phyloP scores from a whole-genome alignment of 2,797 vertebrate genomes.

The Phoebastria nigripes region DNA sequence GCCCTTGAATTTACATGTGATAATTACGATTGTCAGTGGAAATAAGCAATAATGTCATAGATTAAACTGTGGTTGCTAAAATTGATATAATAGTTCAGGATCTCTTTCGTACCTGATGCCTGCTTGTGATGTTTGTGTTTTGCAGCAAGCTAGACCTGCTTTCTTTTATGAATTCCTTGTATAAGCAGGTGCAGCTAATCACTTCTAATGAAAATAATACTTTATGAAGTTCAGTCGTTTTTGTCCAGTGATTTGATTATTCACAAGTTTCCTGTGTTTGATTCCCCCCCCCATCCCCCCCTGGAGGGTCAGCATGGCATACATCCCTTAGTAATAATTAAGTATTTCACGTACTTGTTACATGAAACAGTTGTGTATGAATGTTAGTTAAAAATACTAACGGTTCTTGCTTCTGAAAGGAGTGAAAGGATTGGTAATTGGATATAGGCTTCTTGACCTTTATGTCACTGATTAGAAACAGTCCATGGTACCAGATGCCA shows the following conservation, averaged over 20 bases:
- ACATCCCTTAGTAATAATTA: background rate
- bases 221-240: background rate
- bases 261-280: background rate
- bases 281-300: too few relatives aligned
- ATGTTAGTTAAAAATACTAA: background rate
- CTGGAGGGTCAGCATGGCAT: background rate
- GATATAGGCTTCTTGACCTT: conserved; percentile 26
- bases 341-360: background rate
- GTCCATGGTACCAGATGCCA: background rate
- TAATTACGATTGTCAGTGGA: background rate
- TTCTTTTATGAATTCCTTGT: background rate
- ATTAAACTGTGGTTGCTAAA: background rate
- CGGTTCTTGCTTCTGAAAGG: background rate
- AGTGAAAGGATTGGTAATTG: conserved; percentile 23
- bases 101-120: background rate
- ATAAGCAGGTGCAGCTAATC: background rate
- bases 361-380: background rate
- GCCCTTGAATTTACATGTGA: background rate
- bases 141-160: background rate
- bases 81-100: background rate
- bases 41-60: background rate
- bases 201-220: background rate
- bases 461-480: background rate
- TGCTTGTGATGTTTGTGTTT: background rate
- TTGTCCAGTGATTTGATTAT: background rate